These are phyloP conservation scores for Microtus obscurus DNA, from an alignment of 2,797 vertebrate species.

Conservation along the genomic window DNA sequence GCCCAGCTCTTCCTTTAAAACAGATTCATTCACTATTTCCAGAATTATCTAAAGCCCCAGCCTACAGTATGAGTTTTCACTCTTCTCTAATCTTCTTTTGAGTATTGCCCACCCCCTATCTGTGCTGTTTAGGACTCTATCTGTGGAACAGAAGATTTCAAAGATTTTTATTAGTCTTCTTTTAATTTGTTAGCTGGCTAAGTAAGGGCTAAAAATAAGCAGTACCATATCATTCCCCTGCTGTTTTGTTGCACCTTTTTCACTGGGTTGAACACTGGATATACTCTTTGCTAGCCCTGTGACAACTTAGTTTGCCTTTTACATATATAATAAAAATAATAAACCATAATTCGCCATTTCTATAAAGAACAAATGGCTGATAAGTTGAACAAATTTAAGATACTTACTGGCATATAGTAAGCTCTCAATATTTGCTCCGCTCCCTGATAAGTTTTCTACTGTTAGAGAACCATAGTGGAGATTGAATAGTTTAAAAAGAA, in stretches of 20 bases:
- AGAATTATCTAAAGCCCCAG: not conserved
- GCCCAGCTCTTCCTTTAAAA: not conserved
- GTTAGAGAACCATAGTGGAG: not conserved
- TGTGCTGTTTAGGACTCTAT: not conserved
- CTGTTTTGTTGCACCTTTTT: not conserved
- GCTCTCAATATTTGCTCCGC: not conserved
- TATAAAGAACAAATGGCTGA: not conserved
- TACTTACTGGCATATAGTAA: not conserved
- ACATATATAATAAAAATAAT: not conserved
- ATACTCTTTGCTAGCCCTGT: not conserved
- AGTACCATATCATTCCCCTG: slow-evolving; percentile 24
- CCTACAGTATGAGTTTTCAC: not conserved
- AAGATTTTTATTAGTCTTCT: not conserved
- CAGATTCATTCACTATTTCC: not conserved
- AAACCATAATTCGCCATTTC: not conserved
- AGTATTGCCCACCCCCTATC: not conserved
- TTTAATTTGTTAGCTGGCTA: not conserved
- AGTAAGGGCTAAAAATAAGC: slow-evolving; percentile 32
- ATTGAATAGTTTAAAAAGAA: not conserved
- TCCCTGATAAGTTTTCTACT: not conserved
- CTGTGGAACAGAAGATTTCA: not conserved
- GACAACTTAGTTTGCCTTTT: slow-evolving; percentile 55
- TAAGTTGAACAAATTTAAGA: slow-evolving; percentile 53
- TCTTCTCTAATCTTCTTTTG: not conserved
- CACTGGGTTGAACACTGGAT: slow-evolving; percentile 10